Evolutionary conservation across 2,888 invertebrate genomes (phyloP).

Genomic region (Tryphoninae sp.): DNA sequence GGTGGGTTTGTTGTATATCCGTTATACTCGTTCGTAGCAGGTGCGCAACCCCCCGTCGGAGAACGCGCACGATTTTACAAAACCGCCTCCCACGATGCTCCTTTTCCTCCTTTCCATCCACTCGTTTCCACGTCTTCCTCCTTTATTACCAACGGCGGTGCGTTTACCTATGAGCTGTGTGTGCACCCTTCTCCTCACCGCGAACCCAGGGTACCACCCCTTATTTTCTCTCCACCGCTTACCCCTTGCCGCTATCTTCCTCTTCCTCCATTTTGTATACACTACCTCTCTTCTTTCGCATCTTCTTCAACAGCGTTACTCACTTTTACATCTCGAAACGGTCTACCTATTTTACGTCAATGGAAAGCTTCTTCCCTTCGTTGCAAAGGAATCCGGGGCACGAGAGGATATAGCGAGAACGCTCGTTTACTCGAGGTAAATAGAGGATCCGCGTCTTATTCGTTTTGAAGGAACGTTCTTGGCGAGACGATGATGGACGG

Average conservation of each 20-base stretch:
- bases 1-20: conserved; percentile 34
- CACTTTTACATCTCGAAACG: conserved; percentile 33
- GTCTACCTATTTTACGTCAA: conserved; percentile 35
- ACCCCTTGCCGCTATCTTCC: conserved; percentile 11
- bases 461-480: conserved; percentile 16
- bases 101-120: conserved; percentile 58
- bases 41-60: conserved; percentile 56
- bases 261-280: conserved; percentile 35
- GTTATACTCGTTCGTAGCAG: conserved; percentile 35
- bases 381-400: conserved; percentile 41
- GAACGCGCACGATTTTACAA: conserved; percentile 58
- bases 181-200: conserved; percentile 12
- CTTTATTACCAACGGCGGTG: conserved; percentile 43
- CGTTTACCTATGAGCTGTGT: conserved; percentile 46
- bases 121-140: conserved; percentile 34
- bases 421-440: conserved; percentile 55
- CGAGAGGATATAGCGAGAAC: conserved; percentile 42
- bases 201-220: conserved; percentile 43
- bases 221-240: conserved; percentile 26
- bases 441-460: conserved; percentile 39
- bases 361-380: conserved; percentile 34
- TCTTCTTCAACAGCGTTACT: conserved; percentile 13
- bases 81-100: conserved; percentile 53
- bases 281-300: conserved; percentile 14
- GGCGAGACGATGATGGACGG: conserved; percentile 21